These are phyloP conservation scores for Polia nebulosa DNA, from an alignment of 2,888 invertebrate species.

Conservation along the genomic window DNA sequence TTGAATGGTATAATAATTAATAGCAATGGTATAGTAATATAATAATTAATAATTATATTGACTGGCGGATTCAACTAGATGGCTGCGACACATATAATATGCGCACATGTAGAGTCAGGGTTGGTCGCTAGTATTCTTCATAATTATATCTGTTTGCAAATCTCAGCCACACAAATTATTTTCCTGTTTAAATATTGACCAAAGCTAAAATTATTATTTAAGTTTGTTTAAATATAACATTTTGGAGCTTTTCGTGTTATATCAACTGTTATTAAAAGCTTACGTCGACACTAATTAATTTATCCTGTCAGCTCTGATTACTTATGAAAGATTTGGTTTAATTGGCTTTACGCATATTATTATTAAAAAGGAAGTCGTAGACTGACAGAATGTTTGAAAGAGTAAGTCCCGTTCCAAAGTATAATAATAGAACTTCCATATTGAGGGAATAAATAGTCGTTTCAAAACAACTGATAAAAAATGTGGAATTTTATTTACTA, in stretches of 20 bases:
- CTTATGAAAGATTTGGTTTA: conserved; percentile 19
- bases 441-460: background rate
- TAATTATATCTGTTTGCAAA: too few species aligned
- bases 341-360: conserved; percentile 28
- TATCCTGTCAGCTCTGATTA: conserved; percentile 38
- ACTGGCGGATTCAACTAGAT: too few species aligned
- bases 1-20: too few species aligned
- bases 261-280: conserved; percentile 38
- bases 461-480: background rate
- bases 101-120: too few species aligned
- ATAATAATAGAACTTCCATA: background rate
- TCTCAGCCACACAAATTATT: background rate
- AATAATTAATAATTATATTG: too few species aligned
- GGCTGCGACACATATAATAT: too few species aligned
- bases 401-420: too few species aligned
- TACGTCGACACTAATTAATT: conserved; percentile 41
- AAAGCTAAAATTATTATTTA: conserved; percentile 2
- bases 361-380: conserved; percentile 14
- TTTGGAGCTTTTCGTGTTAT: conserved; percentile 10
- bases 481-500: background rate
- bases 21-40: too few species aligned
- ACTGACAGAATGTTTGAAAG: background rate
- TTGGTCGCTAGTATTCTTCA: too few species aligned
- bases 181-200: background rate
- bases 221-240: conserved; percentile 15